Base-by-base conservation (phyloP, 2,797 vertebrate genomes). In the Sebastes nivosus region DNA sequence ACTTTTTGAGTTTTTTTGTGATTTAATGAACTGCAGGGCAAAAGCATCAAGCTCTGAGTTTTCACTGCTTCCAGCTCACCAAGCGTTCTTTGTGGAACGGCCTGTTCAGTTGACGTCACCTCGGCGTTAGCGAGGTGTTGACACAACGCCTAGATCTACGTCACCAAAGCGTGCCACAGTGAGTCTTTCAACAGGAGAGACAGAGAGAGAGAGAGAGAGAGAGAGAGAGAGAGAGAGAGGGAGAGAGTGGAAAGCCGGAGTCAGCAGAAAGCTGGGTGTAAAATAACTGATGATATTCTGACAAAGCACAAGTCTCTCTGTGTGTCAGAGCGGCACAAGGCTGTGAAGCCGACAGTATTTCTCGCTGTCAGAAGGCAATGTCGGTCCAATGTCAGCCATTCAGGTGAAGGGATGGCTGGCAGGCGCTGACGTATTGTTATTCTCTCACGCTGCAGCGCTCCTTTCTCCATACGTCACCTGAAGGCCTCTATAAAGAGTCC, bases 191-290 rank as follows among this genome's bases (percentile, higher is more conserved):
- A 52, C 67, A 57, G 65, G 65, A 59, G 73, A 29, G 67, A 36
- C 2, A 36, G 32, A 34, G 10, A 34, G 9, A 34, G 34, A 11
- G 34, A 32, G 32, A 34, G 10, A 34, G 10, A 34, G 34, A 11
- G 10, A 9, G 32, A 4, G 34, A 34, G 34, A 32, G 32, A 32
- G 8, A 32, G 32, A 10, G 32, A 70, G 84, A 61, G 73, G 79
- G 84, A 60, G 78, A 61, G 30, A 46, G 60, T 22, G 61, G 80
- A 88, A 80, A 90, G 75, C 64, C 71, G 18, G 75, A 87, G 88
- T 94, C 93, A 93, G 93, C 92, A 91, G 84, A 90, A 90, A 84
- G 64, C 59, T 6, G 65, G 57, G 85, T 86, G 86, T 85, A 88
- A 90, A 89, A 86, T 87, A 88, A 82, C 79, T 84, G 75, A 88